Evolutionary conservation across 2,888 invertebrate species (phyloP), one percentile per base, ranked within the genome.

Genomic region (Dicyrtoma fusca): DNA sequence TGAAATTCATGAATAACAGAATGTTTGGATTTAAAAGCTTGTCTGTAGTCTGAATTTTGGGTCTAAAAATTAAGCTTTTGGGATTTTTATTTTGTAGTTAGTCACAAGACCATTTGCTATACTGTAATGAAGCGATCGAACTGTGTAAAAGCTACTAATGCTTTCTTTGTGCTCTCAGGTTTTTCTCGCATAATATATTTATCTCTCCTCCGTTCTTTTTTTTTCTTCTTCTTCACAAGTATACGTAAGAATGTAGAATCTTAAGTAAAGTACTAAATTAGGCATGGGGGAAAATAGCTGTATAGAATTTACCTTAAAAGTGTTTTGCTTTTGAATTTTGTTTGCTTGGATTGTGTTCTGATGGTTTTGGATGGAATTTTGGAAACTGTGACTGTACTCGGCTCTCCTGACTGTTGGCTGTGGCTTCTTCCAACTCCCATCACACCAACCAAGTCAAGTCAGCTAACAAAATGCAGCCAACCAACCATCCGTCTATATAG

Each of bases 311-410:
- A 21, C 66, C 55, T 66, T 66, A 26, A 53, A 53, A 66, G 53
- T 66, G 53, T 53, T 66, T 66, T 55, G 21, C 26, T 51, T 68
- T 68, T 68, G 57, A 68, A 68, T 68, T 68, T 57, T 17, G 44
- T 68, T 68, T 68, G 57, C 68, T 57, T 57, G 57, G 57, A 68
- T 68, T 68, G 57, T 44, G n/a, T n/a, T n/a, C n/a, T n/a, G n/a
- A 49, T 34, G 34, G n/a, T n/a, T n/a, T n/a, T 34, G 49, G 3
- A 4, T 49, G 14, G 49, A 49, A 49, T 55, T n/a, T 19, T 55
- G 21, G 19, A 55, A 13, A 13, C 4, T 21, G 17, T 23, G 55
- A 21, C n/a, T 26, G 61, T 19, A 55, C 59, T 59, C 23, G n/a
- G n/a, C n/a, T 26, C 59, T 26, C n/a, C 61, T 44, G n/a, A n/a